Percentiles rank a stretch among this genome's conserved stretches.
Conservation (phyloP, 2,888 invertebrate species). For the Hedya salicella region DNA sequence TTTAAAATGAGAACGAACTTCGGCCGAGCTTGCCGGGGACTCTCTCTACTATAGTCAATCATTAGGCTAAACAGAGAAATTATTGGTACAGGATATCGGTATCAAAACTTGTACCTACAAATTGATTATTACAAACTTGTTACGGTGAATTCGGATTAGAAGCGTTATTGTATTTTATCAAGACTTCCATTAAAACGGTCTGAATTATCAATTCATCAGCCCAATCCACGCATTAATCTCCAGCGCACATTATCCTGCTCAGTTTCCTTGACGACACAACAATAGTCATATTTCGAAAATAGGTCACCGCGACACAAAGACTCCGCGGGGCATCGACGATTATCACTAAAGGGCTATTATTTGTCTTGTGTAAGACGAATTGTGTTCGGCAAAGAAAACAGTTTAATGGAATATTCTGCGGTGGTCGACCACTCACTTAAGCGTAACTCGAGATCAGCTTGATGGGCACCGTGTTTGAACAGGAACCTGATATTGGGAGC, state of each 20-base stretch:
- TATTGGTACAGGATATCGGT: too few relatives aligned
- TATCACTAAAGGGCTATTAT: slow-evolving; percentile 57
- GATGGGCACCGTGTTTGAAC: slow-evolving; percentile 76
- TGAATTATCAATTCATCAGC: slow-evolving; percentile 17
- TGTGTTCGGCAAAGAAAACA: slow-evolving; percentile 76
- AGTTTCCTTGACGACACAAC: slow-evolving; percentile 25
- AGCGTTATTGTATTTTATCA: not conserved
- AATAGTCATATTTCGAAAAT: slow-evolving; percentile 27
- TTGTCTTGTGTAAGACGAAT: slow-evolving; percentile 62
- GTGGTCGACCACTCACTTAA: slow-evolving; percentile 81
- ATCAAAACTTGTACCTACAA: too few relatives aligned
- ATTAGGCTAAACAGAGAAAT: too few relatives aligned
- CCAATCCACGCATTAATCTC: slow-evolving; percentile 16
- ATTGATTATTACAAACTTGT: too few relatives aligned
- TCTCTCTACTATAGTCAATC: too few relatives aligned
- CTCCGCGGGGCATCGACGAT: slow-evolving; percentile 31
- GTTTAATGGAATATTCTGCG: slow-evolving; percentile 78
- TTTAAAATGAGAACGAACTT: too few relatives aligned
- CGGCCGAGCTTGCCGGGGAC: too few relatives aligned
- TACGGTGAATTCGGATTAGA: too few relatives aligned
- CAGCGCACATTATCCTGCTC: slow-evolving; percentile 11
- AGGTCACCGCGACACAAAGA: slow-evolving; percentile 37
- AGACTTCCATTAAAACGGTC: not conserved
- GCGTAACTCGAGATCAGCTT: slow-evolving; percentile 72
- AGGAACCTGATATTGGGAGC: slow-evolving; percentile 74